phyloP scores from a whole-genome alignment of 2,797 vertebrate genomes.

The Meriones psammophilus region DNA sequence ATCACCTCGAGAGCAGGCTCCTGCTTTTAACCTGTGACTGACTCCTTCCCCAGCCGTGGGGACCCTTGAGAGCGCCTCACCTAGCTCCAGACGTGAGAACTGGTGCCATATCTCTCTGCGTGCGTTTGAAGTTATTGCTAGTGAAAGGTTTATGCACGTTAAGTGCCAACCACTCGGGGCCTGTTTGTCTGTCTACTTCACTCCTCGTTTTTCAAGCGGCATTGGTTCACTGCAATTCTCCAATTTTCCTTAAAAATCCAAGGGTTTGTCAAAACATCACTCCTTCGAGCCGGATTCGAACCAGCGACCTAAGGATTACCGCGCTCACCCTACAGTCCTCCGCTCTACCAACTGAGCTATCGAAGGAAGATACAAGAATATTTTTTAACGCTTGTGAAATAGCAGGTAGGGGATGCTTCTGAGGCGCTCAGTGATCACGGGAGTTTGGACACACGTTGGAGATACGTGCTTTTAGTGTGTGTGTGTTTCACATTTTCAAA shows the following conservation, averaged over 20 bases:
- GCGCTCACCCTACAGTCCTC: slow-evolving; percentile 73
- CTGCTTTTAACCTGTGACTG: too few relatives aligned
- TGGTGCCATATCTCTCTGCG: background rate
- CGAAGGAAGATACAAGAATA: too few relatives aligned
- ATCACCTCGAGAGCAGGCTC: too few relatives aligned
- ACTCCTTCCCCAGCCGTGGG: background rate
- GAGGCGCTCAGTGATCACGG: too few relatives aligned
- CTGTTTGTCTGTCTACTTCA: too few relatives aligned
- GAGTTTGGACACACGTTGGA: background rate
- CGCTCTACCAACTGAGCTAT: slow-evolving; percentile 89
- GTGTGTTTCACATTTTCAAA: background rate
- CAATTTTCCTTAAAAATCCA: background rate
- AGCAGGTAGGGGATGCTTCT: background rate
- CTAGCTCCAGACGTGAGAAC: too few relatives aligned
- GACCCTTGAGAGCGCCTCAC: background rate
- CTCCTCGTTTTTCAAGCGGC: background rate
- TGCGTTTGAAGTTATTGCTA: background rate
- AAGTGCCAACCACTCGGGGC: background rate
- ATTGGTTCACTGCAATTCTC: background rate
- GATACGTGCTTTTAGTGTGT: background rate
- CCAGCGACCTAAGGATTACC: slow-evolving; percentile 88
- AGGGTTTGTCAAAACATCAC: fast-evolving
- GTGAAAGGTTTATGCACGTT: too few relatives aligned
- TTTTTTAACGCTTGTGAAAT: too few relatives aligned
- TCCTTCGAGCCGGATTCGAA: slow-evolving; percentile 88